Conservation (phyloP, 1,140 invertebrate species). For the Brachionus rotundiformis region DNA sequence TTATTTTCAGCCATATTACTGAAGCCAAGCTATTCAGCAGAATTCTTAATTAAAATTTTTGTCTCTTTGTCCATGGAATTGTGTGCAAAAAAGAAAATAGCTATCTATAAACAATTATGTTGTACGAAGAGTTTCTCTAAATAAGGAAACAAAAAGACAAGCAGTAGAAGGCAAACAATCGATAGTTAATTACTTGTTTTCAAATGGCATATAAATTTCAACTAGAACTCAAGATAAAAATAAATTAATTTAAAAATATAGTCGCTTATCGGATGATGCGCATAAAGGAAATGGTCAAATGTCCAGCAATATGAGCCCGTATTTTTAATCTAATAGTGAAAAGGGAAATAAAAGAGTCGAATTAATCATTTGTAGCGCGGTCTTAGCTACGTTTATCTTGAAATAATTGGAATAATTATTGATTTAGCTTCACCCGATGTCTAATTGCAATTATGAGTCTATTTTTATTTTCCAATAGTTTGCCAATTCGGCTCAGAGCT, state of each 20-base stretch:
- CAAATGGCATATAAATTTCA: neutral
- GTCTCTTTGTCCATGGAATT: neutral
- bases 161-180: neutral
- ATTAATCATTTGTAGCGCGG: neutral
- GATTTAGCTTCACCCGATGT: neutral
- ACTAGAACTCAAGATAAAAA: neutral
- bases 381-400: neutral
- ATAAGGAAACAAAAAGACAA: neutral
- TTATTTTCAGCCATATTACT: neutral
- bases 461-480: neutral
- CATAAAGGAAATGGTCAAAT: neutral
- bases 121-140: neutral
- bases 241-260: neutral
- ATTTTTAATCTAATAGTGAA: neutral
- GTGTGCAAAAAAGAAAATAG: neutral
- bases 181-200: neutral
- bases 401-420: constrained; percentile 17
- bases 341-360: neutral
- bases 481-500: neutral
- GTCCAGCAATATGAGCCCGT: neutral
- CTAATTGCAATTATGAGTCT: neutral
- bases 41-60: neutral
- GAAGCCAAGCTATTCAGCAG: no score
- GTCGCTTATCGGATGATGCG: neutral
- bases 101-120: neutral